Conservation (phyloP, 2,888 invertebrate genomes). For the Trissonchulus latispiculum region DNA sequence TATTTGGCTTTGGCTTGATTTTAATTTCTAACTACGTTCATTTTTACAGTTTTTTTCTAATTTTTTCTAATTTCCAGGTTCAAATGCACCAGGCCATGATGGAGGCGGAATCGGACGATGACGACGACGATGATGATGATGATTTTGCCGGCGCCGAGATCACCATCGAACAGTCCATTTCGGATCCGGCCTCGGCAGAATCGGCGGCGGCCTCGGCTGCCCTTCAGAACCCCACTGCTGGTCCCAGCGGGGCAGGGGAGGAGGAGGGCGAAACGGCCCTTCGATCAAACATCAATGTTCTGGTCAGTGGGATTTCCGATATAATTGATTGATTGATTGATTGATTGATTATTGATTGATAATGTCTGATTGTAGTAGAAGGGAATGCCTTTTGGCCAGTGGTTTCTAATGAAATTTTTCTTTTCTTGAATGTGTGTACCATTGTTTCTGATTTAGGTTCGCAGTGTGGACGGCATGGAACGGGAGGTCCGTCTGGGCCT, state of each 20-base stretch:
- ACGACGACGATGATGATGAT: constrained; percentile 15
- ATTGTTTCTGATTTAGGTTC: too few relatives aligned
- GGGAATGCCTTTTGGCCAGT: too few relatives aligned
- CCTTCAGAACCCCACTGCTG: not conserved
- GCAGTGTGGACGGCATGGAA: not conserved
- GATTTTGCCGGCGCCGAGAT: constrained; percentile 9
- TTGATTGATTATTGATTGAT: too few relatives aligned
- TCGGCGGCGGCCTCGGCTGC: not conserved
- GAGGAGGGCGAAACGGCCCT: constrained; percentile 1
- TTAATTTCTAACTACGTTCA: too few relatives aligned
- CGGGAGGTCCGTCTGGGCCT: constrained; percentile 7
- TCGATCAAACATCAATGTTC: constrained; percentile 8
- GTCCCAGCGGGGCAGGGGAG: not conserved
- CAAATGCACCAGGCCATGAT: constrained; percentile 17
- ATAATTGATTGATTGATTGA: too few relatives aligned
- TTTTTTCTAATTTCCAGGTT: not conserved
- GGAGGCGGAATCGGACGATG: constrained; percentile 6
- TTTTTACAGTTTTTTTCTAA: not conserved
- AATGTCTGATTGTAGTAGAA: too few relatives aligned
- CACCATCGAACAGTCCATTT: constrained; percentile 6
- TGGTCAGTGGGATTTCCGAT: constrained; percentile 12
- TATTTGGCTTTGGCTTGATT: too few relatives aligned
- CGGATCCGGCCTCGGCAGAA: not conserved
- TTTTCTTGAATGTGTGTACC: too few relatives aligned
- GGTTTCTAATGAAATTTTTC: too few relatives aligned